Base-by-base conservation (phyloP, 1,140 invertebrate species). In the Muscidifurax raptorellus region DNA sequence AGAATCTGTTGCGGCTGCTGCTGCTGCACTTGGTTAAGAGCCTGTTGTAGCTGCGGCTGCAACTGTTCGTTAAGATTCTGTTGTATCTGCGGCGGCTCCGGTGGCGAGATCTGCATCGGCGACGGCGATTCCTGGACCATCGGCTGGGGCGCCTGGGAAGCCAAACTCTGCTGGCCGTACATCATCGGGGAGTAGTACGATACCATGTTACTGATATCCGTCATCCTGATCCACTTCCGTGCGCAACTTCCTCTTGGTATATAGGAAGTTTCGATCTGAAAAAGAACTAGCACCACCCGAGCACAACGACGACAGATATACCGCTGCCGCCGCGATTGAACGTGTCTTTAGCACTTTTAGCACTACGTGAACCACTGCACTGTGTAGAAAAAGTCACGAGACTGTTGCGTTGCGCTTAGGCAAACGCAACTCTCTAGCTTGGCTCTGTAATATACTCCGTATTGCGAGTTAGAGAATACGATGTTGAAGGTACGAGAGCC, bases 111-210 rank as follows among this genome's bases (percentile, higher is more conserved):
- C 22, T 74, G 69, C 12, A 22, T 47, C 10, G 80, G 80, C 18
- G 69, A 74, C 28, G 64, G 30, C 9, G 80, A 82, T 27, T 77
- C 74, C 25, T 82, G 72, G 10, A 59, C 72, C 4, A 77, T 9
- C 64, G 82, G 75, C 32, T 86, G 86, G 25, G 15, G 5, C 0
- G n/a, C n/a, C 52, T 28, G 27, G n/a, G 76, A 9, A 27, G 2
- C 10, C 30, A 2, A 36, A 15, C 64, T 2, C 64, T 88, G 90
- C 59, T 90, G 89, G 0, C 88, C 86, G 32, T 89, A 90, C 85
- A 90, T 85, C 44, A 87, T 36, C 13, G 87, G 87, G 36, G 88
- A 89, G 47, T 90, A 91, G 30, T 90, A 90, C 0, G 90, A 88
- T 27, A 90, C 86, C 88, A 90, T 87, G 15, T 82, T 88, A 36